A percentile compares a stretch with the other conserved stretches of the same genome.
Conservation (phyloP, 2,888 invertebrate species). For the Sphaerophoria rueppellii region DNA sequence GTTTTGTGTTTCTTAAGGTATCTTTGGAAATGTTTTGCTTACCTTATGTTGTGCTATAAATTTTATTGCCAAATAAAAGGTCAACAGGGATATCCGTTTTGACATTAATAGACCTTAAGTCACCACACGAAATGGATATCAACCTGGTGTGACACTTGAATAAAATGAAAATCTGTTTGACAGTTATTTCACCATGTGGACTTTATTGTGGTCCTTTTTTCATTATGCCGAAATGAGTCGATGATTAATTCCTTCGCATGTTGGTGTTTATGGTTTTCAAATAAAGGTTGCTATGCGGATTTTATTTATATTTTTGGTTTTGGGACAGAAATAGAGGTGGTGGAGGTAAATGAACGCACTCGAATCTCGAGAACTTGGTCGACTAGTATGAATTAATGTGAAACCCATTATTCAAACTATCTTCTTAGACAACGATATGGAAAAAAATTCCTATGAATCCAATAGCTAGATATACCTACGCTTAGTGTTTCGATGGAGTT, state of each 20-base stretch:
- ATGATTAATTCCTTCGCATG: conserved; percentile 56
- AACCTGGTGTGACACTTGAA: conserved; percentile 58
- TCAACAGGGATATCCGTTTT: conserved; percentile 68
- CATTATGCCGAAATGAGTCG: conserved; percentile 41
- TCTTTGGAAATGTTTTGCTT: not conserved
- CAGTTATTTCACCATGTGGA: conserved; percentile 68
- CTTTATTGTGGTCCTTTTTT: conserved; percentile 55
- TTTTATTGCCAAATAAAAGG: conserved; percentile 70
- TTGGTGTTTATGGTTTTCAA: conserved; percentile 63
- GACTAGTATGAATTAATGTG: too few relatives aligned
- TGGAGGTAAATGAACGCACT: too few relatives aligned
- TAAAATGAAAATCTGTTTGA: conserved; percentile 64
- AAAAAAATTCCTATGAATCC: too few relatives aligned
- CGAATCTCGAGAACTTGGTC: too few relatives aligned
- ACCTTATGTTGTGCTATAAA: conserved; percentile 36
- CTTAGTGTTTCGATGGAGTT: too few relatives aligned
- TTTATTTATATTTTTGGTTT: conserved; percentile 14
- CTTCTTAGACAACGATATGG: too few relatives aligned
- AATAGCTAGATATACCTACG: too few relatives aligned
- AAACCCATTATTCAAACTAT: too few relatives aligned
- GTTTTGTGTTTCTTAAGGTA: not conserved
- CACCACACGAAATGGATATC: conserved; percentile 38
- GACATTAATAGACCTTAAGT: conserved; percentile 54
- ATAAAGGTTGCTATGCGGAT: conserved; percentile 57
- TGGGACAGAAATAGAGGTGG: too few relatives aligned